Percentiles rank a stretch among this genome's conserved stretches.
Evolutionary conservation across 1,140 invertebrate species (phyloP).

Genomic region (Vanessa atalanta): DNA sequence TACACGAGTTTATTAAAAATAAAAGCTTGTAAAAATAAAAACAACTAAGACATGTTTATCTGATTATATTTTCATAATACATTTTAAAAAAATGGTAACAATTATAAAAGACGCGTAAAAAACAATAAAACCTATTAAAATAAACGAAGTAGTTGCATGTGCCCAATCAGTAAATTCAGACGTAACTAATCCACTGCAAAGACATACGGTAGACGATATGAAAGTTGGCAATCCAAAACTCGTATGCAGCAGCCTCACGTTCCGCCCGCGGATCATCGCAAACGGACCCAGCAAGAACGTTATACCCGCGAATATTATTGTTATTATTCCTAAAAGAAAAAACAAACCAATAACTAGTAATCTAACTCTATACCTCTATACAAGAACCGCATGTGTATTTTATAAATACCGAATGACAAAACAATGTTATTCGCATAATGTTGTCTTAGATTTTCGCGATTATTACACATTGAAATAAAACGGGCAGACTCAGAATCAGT

Average conservation of each 20-base stretch:
- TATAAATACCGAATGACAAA: too few relatives aligned
- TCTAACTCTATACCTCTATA: too few relatives aligned
- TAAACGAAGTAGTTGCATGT: slow-evolving; percentile 22
- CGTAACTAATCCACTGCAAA: slow-evolving; percentile 44
- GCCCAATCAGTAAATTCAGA: slow-evolving; percentile 44
- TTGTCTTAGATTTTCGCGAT: too few relatives aligned
- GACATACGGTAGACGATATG: slow-evolving; percentile 47
- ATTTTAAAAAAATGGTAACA: slow-evolving; percentile 49
- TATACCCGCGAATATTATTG: slow-evolving; percentile 33
- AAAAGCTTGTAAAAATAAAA: slow-evolving; percentile 5
- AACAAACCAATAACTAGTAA: neutral
- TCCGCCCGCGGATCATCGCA: slow-evolving; percentile 32
- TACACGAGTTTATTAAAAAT: neutral
- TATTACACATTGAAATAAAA: too few relatives aligned
- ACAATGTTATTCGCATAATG: too few relatives aligned
- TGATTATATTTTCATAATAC: slow-evolving; percentile 44
- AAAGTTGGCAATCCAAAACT: slow-evolving; percentile 51
- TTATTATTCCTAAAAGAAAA: slow-evolving; percentile 44
- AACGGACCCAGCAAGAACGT: slow-evolving; percentile 39
- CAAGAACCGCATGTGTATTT: too few relatives aligned
- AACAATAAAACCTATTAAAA: slow-evolving; percentile 46
- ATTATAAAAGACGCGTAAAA: slow-evolving; percentile 50
- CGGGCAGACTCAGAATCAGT: too few relatives aligned
- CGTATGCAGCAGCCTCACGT: slow-evolving; percentile 43
- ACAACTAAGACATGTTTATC: neutral